Evolutionary conservation across 1,140 invertebrate species (phyloP).

Genomic region (Lethrus apterus): DNA sequence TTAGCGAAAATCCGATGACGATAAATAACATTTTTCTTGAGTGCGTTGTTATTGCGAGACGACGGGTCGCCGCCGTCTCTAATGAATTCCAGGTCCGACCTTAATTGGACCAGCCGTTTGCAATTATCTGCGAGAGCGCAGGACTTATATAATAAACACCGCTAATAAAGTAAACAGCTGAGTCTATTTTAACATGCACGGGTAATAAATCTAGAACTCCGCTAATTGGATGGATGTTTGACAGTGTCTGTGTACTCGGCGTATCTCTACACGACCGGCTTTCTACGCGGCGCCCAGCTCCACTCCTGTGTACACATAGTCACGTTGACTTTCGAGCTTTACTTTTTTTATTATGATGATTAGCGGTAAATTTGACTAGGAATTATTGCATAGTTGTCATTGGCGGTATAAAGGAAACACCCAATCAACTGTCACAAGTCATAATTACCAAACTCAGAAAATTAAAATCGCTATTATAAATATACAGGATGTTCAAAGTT

Average conservation of each 20-base stretch:
- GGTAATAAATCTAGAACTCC: constrained; percentile 29
- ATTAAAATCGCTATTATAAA: no score
- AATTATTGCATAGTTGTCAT: no score
- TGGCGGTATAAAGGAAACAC: no score
- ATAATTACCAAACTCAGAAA: no score
- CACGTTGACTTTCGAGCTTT: constrained; percentile 4
- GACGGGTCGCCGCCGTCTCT: no score
- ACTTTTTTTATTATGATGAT: constrained; percentile 8
- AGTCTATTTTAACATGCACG: constrained; percentile 30
- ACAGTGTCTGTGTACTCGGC: constrained; percentile 27
- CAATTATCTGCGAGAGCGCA: constrained; percentile 30
- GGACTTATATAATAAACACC: constrained; percentile 33
- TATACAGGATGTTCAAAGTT: no score
- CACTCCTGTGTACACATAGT: not conserved
- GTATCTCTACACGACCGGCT: constrained; percentile 16
- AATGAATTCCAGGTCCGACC: constrained; percentile 10
- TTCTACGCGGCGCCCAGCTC: not conserved
- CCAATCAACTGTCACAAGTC: no score
- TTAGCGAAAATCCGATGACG: no score
- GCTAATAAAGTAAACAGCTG: constrained; percentile 35
- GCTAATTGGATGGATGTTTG: constrained; percentile 35
- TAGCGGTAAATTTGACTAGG: constrained; percentile 5
- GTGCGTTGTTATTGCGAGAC: no score
- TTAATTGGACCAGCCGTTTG: constrained; percentile 31
- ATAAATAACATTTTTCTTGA: no score